Evolutionary conservation across 1,140 invertebrate genomes (phyloP).

Genomic region (Zaprionus camerounensis): DNA sequence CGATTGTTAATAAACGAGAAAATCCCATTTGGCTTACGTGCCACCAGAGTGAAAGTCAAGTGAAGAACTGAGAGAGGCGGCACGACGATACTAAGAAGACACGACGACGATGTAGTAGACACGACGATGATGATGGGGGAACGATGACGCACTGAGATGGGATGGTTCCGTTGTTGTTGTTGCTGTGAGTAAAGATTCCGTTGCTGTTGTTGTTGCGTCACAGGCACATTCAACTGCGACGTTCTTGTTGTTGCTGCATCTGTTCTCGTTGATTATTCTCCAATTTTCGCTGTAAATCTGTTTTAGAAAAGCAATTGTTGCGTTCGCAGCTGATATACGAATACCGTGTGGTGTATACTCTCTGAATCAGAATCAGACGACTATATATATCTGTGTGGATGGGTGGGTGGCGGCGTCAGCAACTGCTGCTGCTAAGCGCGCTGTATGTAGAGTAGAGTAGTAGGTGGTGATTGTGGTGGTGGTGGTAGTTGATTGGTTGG

Average conservation of each 20-base stretch:
- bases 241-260: slow-evolving; percentile 2
- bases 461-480: slow-evolving; percentile 47
- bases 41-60: slow-evolving; percentile 24
- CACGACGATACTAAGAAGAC: slow-evolving; percentile 23
- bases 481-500: slow-evolving; percentile 32
- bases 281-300: slow-evolving; percentile 67
- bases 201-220: slow-evolving; percentile 14
- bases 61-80: slow-evolving; percentile 14
- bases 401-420: slow-evolving; percentile 67
- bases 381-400: slow-evolving; percentile 62
- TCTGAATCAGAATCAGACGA: slow-evolving; percentile 13
- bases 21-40: slow-evolving; percentile 58
- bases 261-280: not conserved
- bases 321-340: slow-evolving; percentile 82
- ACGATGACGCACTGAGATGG: slow-evolving; percentile 8
- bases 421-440: slow-evolving; percentile 62
- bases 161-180: not conserved
- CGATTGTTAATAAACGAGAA: slow-evolving; percentile 56
- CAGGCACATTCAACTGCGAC: slow-evolving; percentile 50
- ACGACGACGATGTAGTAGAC: slow-evolving; percentile 7
- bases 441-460: slow-evolving; percentile 59
- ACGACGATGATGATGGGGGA: slow-evolving; percentile 18
- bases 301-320: slow-evolving; percentile 75
- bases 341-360: slow-evolving; percentile 70
- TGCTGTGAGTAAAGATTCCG: slow-evolving; percentile 19